Evolutionary conservation across 2,888 invertebrate genomes (phyloP), one percentile per base, ranked within the genome.

Genomic region (Drosophila borborema): DNA sequence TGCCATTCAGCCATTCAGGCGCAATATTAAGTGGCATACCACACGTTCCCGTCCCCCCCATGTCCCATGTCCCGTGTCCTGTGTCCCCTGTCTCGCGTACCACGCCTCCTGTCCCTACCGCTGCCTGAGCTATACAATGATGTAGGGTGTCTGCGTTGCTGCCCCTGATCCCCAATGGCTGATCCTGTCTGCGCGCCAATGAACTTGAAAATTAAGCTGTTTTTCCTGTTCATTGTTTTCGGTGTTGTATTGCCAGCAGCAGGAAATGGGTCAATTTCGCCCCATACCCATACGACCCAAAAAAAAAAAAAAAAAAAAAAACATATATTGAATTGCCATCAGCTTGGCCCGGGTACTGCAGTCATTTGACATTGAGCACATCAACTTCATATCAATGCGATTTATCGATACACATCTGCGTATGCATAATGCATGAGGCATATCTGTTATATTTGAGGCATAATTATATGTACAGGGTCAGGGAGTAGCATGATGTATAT

Each of bases 21-120:
- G 64, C 78, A 69, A 74, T 77, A 80, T 80, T 80, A 81, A 81
- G 78, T 74, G 78, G 64, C 81, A 64, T 75, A 45, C 80, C 77
- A 71, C 49, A 60, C 49, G 40, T 14, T 8, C 34, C 16, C 53
- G 23, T 34, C 36, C 48, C 36, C 20, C 23, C 23, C n/a, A 2
- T 23, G 23, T 23, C 23, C 28, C 28, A 0, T 16, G 16, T 16
- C 10, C 49, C 43, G 34, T 6, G 20, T 4, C 12, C 23, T 9
- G n/a, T 10, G 40, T 31, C 12, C 20, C 28, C 45, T 16, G 36
- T 18, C 38, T 14, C 51, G 18, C 18, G 20, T n/a, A 23, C 5
- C 40, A 7, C 40, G 6, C 0, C 16, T 7, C 7, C 40, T 7
- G 40, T 40, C 40, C 40, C 40, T 7, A 16, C 7, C 40, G 2